Percentiles rank a stretch among this genome's conserved stretches.
These are phyloP conservation scores for Xylophagus ater DNA, from an alignment of 2,888 invertebrate species.

Conservation along the genomic window DNA sequence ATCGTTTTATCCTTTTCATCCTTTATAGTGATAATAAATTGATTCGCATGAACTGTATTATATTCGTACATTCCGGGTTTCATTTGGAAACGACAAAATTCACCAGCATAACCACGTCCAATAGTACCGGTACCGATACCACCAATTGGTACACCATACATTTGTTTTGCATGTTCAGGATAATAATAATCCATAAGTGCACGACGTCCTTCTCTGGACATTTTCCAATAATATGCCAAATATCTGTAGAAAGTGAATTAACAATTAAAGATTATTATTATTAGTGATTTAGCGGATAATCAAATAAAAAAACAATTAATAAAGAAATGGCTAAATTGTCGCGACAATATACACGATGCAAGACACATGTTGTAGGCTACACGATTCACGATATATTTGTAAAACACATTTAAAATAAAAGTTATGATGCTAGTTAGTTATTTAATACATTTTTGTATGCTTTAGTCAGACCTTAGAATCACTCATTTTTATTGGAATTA, in stretches of 20 bases:
- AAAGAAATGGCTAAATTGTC: too few species aligned
- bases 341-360: too few species aligned
- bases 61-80: slow-evolving; percentile 83
- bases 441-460: too few species aligned
- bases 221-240: slow-evolving; percentile 55
- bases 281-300: too few species aligned
- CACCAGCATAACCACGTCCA: slow-evolving; percentile 83
- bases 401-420: too few species aligned
- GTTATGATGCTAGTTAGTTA: too few species aligned
- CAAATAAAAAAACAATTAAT: too few species aligned
- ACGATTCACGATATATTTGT: too few species aligned
- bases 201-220: slow-evolving; percentile 49
- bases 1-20: slow-evolving; percentile 54
- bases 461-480: too few species aligned
- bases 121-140: slow-evolving; percentile 66
- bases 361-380: too few species aligned
- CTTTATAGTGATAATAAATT: slow-evolving; percentile 81
- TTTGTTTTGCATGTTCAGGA: slow-evolving; percentile 61
- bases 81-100: slow-evolving; percentile 86
- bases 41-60: slow-evolving; percentile 68
- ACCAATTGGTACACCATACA: slow-evolving; percentile 81
- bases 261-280: too few species aligned
- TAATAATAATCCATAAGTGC: slow-evolving; percentile 73
- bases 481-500: too few species aligned
- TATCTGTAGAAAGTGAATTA: slow-evolving; percentile 50